A percentile compares a stretch with the other conserved stretches of the same genome.
Evolutionary conservation across 37 sponge, comb jelly and placozoan genomes (phyloP).

Genomic region (Crambe crambe): DNA sequence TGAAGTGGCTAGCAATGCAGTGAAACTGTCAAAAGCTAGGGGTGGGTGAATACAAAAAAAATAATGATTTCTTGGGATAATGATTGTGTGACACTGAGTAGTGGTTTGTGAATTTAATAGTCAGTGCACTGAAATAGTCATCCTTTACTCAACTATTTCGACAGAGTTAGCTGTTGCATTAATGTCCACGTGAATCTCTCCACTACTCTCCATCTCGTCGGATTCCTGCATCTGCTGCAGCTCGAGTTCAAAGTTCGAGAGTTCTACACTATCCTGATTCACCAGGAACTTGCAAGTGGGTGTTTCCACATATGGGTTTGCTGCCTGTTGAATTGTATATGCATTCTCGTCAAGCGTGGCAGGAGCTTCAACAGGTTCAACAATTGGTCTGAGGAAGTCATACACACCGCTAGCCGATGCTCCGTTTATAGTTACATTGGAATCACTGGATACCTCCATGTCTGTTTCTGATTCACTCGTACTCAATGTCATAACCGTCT

Average conservation of each 20-base stretch:
- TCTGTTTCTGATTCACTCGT: neutral
- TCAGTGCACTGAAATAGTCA: no score
- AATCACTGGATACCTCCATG: neutral
- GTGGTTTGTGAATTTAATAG: no score
- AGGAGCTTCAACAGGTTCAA: neutral
- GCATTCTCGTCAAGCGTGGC: neutral
- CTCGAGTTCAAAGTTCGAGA: neutral
- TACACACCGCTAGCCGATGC: neutral
- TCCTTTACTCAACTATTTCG: neutral
- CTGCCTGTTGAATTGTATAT: neutral
- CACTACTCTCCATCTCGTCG: neutral
- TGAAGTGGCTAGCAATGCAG: no score
- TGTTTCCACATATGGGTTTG: slow-evolving; percentile 52
- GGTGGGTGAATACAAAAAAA: no score
- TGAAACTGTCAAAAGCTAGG: no score
- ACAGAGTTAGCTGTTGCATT: neutral
- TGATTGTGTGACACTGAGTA: no score
- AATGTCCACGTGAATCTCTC: neutral
- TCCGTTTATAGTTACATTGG: slow-evolving; percentile 4
- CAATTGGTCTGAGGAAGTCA: slow-evolving; percentile 18
- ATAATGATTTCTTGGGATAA: no score
- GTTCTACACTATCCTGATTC: neutral
- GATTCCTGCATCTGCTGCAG: neutral
- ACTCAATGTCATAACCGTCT: neutral
- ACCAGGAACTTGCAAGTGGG: slow-evolving; percentile 17